Conservation (phyloP, 64 coral and sea anemone species). For the Stichodactyla mertensii region DNA sequence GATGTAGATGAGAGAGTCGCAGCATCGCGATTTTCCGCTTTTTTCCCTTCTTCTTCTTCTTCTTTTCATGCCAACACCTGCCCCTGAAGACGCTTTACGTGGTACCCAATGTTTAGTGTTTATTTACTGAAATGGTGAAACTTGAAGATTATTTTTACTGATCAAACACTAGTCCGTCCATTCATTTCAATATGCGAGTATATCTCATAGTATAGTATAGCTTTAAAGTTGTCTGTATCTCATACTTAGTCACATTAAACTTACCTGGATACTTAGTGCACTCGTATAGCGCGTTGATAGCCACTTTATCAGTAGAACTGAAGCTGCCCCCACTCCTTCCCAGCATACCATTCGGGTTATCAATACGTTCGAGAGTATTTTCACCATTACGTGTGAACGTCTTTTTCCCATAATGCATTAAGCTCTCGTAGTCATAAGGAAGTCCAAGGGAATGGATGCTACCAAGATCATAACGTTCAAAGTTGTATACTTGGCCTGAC, state of each 20-base stretch:
- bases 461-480: not conserved
- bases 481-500: not conserved
- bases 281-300: constrained; percentile 11
- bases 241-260: not conserved
- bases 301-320: constrained; percentile 1
- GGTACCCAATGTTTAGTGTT: no score
- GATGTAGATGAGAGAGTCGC: no score
- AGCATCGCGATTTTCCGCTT: no score
- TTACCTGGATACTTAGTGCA: constrained; percentile 9
- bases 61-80: no score
- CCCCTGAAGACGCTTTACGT: no score
- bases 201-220: no score
- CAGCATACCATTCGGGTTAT: not conserved
- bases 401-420: constrained; percentile 17
- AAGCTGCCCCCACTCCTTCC: not conserved
- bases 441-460: not conserved
- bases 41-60: no score
- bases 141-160: no score
- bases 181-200: no score
- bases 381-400: not conserved
- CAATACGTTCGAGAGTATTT: constrained; percentile 3
- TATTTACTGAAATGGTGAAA: no score
- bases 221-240: no score
- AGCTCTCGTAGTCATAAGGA: constrained; percentile 12
- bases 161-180: no score